A percentile compares a stretch with the other conserved stretches of the same genome.
These are phyloP conservation scores for Baronia brevicornis DNA, from an alignment of 2,888 invertebrate genomes.

Conservation along the genomic window DNA sequence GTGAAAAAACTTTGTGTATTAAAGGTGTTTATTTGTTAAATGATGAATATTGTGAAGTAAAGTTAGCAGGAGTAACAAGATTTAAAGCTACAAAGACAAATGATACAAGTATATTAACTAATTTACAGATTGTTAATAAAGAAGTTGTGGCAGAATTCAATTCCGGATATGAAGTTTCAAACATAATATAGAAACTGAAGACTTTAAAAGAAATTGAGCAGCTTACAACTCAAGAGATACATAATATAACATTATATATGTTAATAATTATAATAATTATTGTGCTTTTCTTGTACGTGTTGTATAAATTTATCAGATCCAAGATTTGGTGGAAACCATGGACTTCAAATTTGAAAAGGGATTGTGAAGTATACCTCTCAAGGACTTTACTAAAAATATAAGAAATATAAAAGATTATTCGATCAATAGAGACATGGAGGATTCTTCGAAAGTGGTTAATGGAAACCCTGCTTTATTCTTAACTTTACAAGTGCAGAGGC, in stretches of 20 bases:
- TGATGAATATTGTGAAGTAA: slow-evolving; percentile 3
- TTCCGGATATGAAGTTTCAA: slow-evolving; percentile 4
- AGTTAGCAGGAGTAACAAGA: background rate
- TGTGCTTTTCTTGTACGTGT: too few species aligned
- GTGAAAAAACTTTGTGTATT: slow-evolving; percentile 1
- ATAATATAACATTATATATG: too few species aligned
- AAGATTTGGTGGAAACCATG: background rate
- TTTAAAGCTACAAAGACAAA: slow-evolving; percentile 1
- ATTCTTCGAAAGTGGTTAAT: too few species aligned
- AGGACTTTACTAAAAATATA: too few species aligned
- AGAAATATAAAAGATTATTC: too few species aligned
- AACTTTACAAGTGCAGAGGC: too few species aligned
- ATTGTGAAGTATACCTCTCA: background rate
- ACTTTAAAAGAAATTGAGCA: too few species aligned
- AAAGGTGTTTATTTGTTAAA: too few species aligned
- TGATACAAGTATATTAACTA: slow-evolving; percentile 2
- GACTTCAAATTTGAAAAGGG: background rate
- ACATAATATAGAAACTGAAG: background rate
- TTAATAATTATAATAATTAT: too few species aligned
- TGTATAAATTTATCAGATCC: background rate
- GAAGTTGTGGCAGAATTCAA: slow-evolving; percentile 10
- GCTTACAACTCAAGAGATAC: too few species aligned
- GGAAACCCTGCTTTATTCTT: too few species aligned
- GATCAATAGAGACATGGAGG: too few species aligned
- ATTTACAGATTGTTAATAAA: slow-evolving; percentile 3